Percentiles rank a stretch among this genome's conserved stretches.
Evolutionary conservation across 1,140 invertebrate genomes (phyloP).

Genomic region (Helicoverpa zea): DNA sequence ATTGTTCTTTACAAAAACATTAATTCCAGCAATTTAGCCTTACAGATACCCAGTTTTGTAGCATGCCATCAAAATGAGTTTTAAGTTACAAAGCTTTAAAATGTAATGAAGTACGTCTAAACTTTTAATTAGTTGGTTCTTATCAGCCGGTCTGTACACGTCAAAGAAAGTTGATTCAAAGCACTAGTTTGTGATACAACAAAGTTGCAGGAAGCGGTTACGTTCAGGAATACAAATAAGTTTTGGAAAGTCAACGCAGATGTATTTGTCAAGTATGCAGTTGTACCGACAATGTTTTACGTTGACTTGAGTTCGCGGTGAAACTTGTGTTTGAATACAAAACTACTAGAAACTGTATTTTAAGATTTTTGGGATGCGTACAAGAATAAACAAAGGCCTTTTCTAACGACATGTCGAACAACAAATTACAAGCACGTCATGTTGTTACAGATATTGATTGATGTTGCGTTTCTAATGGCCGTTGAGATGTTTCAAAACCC

Average conservation of each 20-base stretch:
- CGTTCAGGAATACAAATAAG: conserved; percentile 37
- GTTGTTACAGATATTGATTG: not conserved
- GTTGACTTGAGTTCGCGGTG: conserved; percentile 3
- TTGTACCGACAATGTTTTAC: not conserved
- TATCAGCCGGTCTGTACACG: conserved; percentile 13
- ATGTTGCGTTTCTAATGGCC: not conserved
- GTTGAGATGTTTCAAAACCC: not conserved
- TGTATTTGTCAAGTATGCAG: conserved; percentile 21
- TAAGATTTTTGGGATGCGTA: not conserved
- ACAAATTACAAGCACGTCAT: not conserved
- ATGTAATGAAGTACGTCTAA: conserved; percentile 27
- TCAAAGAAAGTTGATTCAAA: conserved; percentile 42
- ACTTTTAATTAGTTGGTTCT: conserved; percentile 43
- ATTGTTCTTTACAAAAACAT: conserved; percentile 9
- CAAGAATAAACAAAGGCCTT: not conserved
- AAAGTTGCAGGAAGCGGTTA: conserved; percentile 24
- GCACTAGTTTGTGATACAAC: conserved; percentile 43
- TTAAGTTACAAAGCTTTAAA: conserved; percentile 29
- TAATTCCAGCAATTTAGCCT: conserved; percentile 6
- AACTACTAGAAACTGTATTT: not conserved
- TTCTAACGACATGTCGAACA: not conserved
- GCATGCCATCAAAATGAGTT: conserved; percentile 1
- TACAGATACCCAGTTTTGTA: conserved; percentile 4
- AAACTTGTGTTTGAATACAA: not conserved
- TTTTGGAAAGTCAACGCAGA: conserved; percentile 22